phyloP scores from a whole-genome alignment of 53 echinoderm and acorn worm genomes.

The Apostichopus leukothele region DNA sequence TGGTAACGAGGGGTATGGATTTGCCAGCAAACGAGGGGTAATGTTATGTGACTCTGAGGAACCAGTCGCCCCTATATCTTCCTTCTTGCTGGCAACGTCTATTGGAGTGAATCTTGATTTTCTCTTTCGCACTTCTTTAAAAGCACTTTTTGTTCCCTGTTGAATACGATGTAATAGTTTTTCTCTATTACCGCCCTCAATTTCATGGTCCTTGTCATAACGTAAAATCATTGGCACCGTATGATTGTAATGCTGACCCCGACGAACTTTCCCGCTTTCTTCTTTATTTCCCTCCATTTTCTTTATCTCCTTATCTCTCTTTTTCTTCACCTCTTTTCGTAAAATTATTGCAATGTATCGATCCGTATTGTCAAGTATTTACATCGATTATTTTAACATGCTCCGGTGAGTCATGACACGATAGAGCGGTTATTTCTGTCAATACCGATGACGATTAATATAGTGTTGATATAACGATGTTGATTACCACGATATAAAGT shows the following conservation, averaged over 20 bases:
- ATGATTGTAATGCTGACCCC: background rate
- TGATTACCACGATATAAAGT: too few species aligned
- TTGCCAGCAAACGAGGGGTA: background rate
- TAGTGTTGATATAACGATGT: too few species aligned
- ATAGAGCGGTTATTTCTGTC: too few species aligned
- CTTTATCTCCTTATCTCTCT: too few species aligned
- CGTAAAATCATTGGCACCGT: background rate
- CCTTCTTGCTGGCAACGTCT: background rate
- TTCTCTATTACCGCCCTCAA: background rate
- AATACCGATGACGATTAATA: too few species aligned
- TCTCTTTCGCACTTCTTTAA: slow-evolving; percentile 27
- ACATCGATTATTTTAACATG: too few species aligned
- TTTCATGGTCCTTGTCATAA: background rate
- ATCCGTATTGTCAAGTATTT: too few species aligned
- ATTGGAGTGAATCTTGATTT: slow-evolving; percentile 3
- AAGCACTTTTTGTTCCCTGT: slow-evolving; percentile 30
- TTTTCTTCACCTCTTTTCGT: too few species aligned
- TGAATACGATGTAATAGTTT: background rate
- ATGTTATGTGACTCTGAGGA: background rate
- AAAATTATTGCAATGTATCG: too few species aligned
- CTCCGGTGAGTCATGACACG: too few species aligned
- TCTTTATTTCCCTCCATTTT: background rate
- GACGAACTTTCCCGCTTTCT: background rate
- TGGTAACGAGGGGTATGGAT: background rate
- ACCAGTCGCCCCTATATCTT: background rate